Evolutionary conservation across 2,888 invertebrate species (phyloP), one percentile per base, ranked within the genome.

Genomic region (Ceraclea dissimilis): DNA sequence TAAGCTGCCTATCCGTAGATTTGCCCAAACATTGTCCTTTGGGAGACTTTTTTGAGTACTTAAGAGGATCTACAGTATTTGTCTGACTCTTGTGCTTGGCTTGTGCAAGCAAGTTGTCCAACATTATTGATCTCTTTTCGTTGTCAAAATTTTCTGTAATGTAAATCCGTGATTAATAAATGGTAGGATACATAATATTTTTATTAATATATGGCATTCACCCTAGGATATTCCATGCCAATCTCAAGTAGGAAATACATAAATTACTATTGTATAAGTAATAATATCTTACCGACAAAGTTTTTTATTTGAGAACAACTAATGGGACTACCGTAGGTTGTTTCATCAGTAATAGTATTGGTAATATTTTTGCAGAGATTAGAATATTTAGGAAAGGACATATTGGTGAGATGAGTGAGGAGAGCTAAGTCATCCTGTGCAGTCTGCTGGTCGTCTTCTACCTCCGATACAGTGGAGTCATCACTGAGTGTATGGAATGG

Each of bases 301-400:
- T 60, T 52, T 50, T 49, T 56, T 18, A 62, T 62, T 39, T 60
- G 58, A 17, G 62, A 56, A n/a, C 56, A 20, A 43, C 60, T 62
- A 5, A 62, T 52, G 6, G 57, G 49, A 43, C 50, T 59, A 16
- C 52, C 55, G 8, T 54, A 46, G 6, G 50, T 21, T 11, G 59
- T 51, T 47, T 60, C 62, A 54, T 60, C 60, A 18, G 44, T 16
- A 11, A 56, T 50, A n/a, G 50, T 54, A 22, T 53, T 52, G 2
- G 57, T 56, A 13, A 61, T 22, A 47, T 56, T 54, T 22, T 21
- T 44, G 39, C 54, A 56, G 19, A 49, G 52, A 17, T 34, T 51
- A 16, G 52, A 19, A 16, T 43, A 22, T 18, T 19, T 48, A 11
- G 47, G 34, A 46, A 22, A 22, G n/a, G 49, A 49, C 11, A 53